Conservation (phyloP, 2,797 vertebrate genomes). For the Nannoperca obscura region DNA sequence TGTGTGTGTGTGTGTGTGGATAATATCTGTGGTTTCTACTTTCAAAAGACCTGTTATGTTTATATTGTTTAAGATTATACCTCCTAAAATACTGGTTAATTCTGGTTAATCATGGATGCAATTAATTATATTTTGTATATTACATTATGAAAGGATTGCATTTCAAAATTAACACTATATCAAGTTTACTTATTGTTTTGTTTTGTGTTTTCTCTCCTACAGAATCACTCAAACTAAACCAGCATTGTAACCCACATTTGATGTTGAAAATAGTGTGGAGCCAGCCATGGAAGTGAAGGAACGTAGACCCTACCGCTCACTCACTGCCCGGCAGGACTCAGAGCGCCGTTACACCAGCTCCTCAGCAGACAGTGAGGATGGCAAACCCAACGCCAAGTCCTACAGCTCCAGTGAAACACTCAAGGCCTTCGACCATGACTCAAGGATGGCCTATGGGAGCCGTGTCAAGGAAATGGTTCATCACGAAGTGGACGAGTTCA, state of each 20-base stretch:
- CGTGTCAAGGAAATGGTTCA: slow-evolving; percentile 96
- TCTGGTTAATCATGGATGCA: not conserved
- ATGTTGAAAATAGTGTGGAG: slow-evolving; percentile 84
- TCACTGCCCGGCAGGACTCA: slow-evolving; percentile 92
- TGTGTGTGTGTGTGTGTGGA: slow-evolving; percentile 6
- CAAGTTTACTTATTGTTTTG: not conserved
- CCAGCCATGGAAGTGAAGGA: slow-evolving; percentile 98
- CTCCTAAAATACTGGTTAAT: not conserved
- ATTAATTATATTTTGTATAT: slow-evolving; percentile 6
- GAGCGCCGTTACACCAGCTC: slow-evolving; percentile 97
- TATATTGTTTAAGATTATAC: not conserved
- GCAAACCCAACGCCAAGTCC: slow-evolving; percentile 93
- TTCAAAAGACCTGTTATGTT: slow-evolving; percentile 1
- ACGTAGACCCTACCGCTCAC: slow-evolving; percentile 96
- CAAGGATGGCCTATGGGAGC: slow-evolving; percentile 90
- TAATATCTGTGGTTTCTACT: slow-evolving; percentile 1
- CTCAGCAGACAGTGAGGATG: slow-evolving; percentile 94
- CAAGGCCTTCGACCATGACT: slow-evolving; percentile 98
- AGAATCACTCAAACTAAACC: slow-evolving; percentile 79
- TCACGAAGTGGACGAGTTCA: slow-evolving; percentile 95
- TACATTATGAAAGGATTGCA: slow-evolving; percentile 11
- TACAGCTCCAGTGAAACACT: slow-evolving; percentile 99
- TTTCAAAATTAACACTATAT: slow-evolving; percentile 4
- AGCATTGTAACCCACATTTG: slow-evolving; percentile 70
- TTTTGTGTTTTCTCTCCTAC: slow-evolving; percentile 26